Percentiles rank a stretch among this genome's conserved stretches.
These are phyloP conservation scores for Cotesia vestalis DNA, from an alignment of 1,140 invertebrate genomes.

Conservation along the genomic window DNA sequence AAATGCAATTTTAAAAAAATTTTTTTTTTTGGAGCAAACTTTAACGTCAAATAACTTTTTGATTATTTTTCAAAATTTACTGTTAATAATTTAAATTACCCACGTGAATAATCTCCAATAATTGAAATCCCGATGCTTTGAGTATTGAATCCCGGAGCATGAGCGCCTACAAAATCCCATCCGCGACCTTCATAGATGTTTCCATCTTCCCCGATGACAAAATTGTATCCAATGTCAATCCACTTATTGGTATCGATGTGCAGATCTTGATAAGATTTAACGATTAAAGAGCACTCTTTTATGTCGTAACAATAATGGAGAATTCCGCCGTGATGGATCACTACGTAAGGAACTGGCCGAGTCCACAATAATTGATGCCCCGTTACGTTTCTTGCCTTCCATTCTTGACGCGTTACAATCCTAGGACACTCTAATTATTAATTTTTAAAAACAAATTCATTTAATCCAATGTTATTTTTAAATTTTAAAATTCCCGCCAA, in stretches of 20 bases:
- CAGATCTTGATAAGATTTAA: conserved; percentile 66
- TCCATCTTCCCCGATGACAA: conserved; percentile 74
- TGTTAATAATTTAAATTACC: neutral
- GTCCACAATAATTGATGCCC: conserved; percentile 17
- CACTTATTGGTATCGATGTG: conserved; percentile 71
- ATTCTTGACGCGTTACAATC: conserved; percentile 65
- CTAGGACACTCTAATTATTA: conserved; percentile 43
- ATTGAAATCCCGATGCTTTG: conserved; percentile 74
- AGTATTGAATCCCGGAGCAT: conserved; percentile 73
- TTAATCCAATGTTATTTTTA: no score
- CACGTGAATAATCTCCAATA: conserved; percentile 63
- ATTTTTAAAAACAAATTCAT: neutral
- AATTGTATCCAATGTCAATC: conserved; percentile 76
- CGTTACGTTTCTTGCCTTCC: conserved; percentile 71
- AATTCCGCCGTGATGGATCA: conserved; percentile 56
- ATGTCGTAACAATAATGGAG: conserved; percentile 51
- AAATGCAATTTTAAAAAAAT: no score
- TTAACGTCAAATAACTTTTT: no score
- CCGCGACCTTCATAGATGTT: conserved; percentile 77
- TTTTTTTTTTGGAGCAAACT: no score
- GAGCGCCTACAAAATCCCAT: conserved; percentile 74
- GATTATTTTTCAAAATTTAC: no score
- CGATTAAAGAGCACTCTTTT: conserved; percentile 53
- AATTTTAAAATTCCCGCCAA: no score
- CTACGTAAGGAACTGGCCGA: conserved; percentile 50